Evolutionary conservation across 1,140 invertebrate species (phyloP).

Genomic region (Orchesella cincta): DNA sequence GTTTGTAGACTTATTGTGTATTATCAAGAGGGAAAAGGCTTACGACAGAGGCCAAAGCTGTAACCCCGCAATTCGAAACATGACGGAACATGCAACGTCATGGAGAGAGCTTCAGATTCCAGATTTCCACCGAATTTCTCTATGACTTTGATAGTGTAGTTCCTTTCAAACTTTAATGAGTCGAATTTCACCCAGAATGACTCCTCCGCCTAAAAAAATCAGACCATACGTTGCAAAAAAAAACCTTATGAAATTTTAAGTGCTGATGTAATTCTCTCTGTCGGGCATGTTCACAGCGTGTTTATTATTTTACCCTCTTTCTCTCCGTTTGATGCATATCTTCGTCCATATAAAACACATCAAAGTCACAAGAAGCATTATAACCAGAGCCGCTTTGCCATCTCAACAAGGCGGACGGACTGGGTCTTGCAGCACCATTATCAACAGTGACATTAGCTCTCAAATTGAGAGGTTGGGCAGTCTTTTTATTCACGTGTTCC

Average conservation of each 20-base stretch:
- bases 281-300: background rate
- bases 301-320: slow-evolving; percentile 6
- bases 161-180: background rate
- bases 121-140: slow-evolving; percentile 13
- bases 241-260: background rate
- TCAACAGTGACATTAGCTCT: background rate
- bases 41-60: slow-evolving; percentile 36
- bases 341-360: slow-evolving; percentile 35
- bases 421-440: background rate
- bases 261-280: background rate
- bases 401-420: slow-evolving; percentile 33
- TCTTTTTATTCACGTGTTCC: background rate
- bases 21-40: background rate
- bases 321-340: slow-evolving; percentile 7
- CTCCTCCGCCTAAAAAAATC: slow-evolving; percentile 16
- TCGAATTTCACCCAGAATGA: slow-evolving; percentile 32
- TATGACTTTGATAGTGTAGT: slow-evolving; percentile 25
- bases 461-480: background rate
- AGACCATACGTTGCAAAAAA: background rate
- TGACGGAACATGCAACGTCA: background rate
- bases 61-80: slow-evolving; percentile 24
- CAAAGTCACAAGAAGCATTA: slow-evolving; percentile 44
- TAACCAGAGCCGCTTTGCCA: slow-evolving; percentile 43
- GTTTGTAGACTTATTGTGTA: background rate
- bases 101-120: background rate